Evolutionary conservation across 2,797 vertebrate species (phyloP).

Genomic region (Alfaro cultratus): DNA sequence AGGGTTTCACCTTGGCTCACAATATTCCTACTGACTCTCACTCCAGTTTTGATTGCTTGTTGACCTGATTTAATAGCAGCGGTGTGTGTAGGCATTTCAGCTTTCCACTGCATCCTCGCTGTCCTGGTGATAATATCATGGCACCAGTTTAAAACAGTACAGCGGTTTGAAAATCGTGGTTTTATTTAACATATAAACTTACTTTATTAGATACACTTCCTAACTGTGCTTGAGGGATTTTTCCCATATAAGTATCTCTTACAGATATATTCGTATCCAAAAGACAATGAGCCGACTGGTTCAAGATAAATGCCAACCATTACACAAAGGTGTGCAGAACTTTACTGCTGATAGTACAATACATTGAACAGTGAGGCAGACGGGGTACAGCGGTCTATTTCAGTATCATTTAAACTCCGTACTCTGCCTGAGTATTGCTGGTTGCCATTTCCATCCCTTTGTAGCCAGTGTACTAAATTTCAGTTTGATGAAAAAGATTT

Average conservation of each 20-base stretch:
- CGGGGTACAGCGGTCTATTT: background rate
- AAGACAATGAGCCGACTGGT: background rate
- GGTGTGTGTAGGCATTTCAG: constrained; percentile 17
- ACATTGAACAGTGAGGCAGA: background rate
- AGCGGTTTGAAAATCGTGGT: background rate
- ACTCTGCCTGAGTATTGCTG: background rate
- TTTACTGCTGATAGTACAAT: too few relatives aligned
- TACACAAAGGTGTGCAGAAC: background rate
- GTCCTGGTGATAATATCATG: background rate
- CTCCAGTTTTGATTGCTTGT: constrained; percentile 42
- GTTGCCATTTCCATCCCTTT: background rate
- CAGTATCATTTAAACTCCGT: background rate
- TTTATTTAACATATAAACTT: constrained; percentile 7
- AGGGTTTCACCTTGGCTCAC: constrained; percentile 52
- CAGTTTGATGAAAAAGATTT: background rate
- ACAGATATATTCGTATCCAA: background rate
- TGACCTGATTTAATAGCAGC: constrained; percentile 36
- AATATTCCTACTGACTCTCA: constrained; percentile 58
- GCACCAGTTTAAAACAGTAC: background rate
- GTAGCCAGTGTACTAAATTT: background rate
- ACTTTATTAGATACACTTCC: background rate
- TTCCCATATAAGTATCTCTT: background rate
- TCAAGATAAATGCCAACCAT: background rate
- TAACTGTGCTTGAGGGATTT: background rate
- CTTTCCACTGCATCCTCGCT: constrained; percentile 1